phyloP scores from a whole-genome alignment of 2,888 invertebrate genomes.

The Phengaris alcon region DNA sequence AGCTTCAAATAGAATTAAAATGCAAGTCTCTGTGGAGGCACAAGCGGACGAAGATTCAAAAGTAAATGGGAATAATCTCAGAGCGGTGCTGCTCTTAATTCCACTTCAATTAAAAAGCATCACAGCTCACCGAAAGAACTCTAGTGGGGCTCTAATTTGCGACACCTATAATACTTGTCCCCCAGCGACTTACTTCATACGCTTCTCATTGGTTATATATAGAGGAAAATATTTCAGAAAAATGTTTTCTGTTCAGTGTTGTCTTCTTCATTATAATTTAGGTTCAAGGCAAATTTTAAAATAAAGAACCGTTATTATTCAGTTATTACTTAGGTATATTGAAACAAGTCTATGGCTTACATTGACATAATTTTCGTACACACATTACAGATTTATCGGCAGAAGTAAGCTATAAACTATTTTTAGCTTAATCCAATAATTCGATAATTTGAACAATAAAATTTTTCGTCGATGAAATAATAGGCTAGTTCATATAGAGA shows the following conservation, averaged over 20 bases:
- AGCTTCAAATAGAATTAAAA: neutral
- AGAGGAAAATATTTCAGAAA: neutral
- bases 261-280: too few relatives aligned
- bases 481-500: slow-evolving; percentile 37
- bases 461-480: slow-evolving; percentile 33
- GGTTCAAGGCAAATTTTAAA: neutral
- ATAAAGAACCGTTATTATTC: too few relatives aligned
- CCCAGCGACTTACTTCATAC: neutral
- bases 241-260: too few relatives aligned
- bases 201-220: neutral
- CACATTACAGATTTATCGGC: neutral
- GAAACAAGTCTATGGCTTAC: too few relatives aligned
- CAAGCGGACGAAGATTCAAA: slow-evolving; percentile 29
- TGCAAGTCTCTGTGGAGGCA: neutral
- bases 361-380: neutral
- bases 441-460: neutral
- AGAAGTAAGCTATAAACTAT: neutral
- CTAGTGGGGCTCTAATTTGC: slow-evolving; percentile 38
- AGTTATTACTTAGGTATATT: too few relatives aligned
- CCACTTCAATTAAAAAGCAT: slow-evolving; percentile 56
- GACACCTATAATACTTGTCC: neutral
- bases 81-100: slow-evolving; percentile 39
- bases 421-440: neutral
- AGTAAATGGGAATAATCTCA: slow-evolving; percentile 34
- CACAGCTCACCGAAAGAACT: slow-evolving; percentile 53